Conservation (phyloP, 2,113 vertebrate genomes). For the Electrona antarctica region DNA sequence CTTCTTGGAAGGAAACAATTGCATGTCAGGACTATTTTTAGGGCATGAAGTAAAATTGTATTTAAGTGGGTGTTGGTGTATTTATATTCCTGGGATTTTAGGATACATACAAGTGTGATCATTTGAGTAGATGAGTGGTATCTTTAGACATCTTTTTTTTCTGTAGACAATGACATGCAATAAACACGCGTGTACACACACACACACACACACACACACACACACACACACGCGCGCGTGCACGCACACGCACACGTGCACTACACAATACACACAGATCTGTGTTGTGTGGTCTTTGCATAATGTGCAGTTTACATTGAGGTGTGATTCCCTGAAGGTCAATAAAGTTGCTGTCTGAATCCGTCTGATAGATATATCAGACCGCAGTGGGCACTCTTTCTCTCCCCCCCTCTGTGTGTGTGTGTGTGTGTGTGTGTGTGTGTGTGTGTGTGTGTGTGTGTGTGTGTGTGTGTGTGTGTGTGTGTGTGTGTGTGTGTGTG, state of each 20-base stretch:
- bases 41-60: not conserved
- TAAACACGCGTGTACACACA: not conserved
- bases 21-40: not conserved
- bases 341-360: no score
- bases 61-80: not conserved
- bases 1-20: not conserved
- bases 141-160: not conserved
- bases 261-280: not conserved
- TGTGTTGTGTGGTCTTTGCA: not conserved
- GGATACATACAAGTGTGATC: no score
- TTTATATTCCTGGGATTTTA: no score
- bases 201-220: not conserved
- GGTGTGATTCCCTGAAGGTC: no score
- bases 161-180: not conserved
- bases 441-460: no score
- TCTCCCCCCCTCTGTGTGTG: no score
- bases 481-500: no score
- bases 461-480: no score
- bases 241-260: not conserved
- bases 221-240: constrained; percentile 3
- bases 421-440: no score
- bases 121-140: not conserved
- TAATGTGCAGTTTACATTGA: no score
- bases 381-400: no score
- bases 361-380: no score